These are phyloP conservation scores for Drosophila lacteicornis DNA, from an alignment of 1,140 invertebrate species.

Conservation along the genomic window DNA sequence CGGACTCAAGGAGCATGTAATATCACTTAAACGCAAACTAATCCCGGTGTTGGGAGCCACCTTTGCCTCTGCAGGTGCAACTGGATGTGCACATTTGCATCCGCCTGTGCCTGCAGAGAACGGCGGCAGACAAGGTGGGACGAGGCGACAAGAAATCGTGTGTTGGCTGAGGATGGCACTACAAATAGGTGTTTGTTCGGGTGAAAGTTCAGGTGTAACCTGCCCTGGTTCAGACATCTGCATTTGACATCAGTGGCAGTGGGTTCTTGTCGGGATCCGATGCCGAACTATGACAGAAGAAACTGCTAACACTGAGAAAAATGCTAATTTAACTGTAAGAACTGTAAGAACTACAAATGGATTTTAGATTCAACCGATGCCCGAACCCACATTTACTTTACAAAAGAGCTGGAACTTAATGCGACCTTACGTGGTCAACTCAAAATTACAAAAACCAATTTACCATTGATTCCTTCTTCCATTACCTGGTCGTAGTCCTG, in stretches of 20 bases:
- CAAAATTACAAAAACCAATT: not conserved
- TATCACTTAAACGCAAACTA: constrained; percentile 67
- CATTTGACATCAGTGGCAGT: constrained; percentile 8
- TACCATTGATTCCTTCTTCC: not conserved
- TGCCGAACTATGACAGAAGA: too few species aligned
- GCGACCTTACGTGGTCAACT: not conserved
- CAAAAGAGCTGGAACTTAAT: not conserved
- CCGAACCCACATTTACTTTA: too few species aligned
- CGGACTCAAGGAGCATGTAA: constrained; percentile 61
- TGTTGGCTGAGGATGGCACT: not conserved
- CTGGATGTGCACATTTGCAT: constrained; percentile 24
- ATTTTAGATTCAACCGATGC: not conserved
- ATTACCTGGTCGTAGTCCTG: not conserved
- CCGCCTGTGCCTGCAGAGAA: constrained; percentile 21
- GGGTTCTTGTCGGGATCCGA: not conserved
- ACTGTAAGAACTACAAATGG: not conserved
- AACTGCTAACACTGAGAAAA: too few species aligned
- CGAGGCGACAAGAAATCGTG: not conserved
- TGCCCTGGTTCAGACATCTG: constrained; percentile 5
- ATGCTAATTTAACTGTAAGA: too few species aligned
- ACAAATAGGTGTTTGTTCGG: constrained; percentile 13
- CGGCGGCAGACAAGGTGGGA: constrained; percentile 8
- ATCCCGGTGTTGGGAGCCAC: constrained; percentile 42
- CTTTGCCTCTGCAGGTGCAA: constrained; percentile 3
- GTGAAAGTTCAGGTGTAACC: constrained; percentile 10